Conservation (phyloP, 2,113 vertebrate species). For the Pterocles burchelli region DNA sequence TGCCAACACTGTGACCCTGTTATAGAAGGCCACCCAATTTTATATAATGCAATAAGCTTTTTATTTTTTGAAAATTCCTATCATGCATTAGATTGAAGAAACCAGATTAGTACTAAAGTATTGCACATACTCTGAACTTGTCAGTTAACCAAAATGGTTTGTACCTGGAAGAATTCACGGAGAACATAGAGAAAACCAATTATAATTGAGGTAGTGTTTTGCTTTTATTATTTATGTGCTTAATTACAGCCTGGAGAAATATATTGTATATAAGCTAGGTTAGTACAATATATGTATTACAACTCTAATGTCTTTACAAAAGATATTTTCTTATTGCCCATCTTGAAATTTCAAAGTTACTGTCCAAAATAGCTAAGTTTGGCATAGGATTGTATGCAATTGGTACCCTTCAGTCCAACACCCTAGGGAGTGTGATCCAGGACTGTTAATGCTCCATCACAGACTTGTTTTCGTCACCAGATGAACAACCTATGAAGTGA, state of each 20-base stretch:
- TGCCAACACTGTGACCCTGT: no score
- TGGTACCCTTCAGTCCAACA: background rate
- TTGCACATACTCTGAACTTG: background rate
- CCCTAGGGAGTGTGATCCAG: background rate
- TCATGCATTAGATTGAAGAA: background rate
- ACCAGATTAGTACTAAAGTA: background rate
- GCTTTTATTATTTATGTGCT: background rate
- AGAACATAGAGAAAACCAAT: background rate
- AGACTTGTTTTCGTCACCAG: background rate
- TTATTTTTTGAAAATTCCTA: background rate
- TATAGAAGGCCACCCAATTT: background rate
- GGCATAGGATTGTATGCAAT: background rate
- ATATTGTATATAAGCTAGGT: background rate
- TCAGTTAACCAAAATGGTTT: background rate
- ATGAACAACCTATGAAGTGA: background rate
- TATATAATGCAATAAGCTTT: background rate
- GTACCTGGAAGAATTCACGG: background rate
- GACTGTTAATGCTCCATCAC: background rate
- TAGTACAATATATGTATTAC: background rate
- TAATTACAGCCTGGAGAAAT: background rate
- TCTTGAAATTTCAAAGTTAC: background rate
- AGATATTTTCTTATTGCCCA: background rate
- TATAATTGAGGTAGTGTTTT: background rate
- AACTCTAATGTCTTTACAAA: background rate
- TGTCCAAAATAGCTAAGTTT: background rate